Evolutionary conservation across 2,888 invertebrate species (phyloP), one percentile per base, ranked within the genome.

Genomic region (Diarsia brunnea): DNA sequence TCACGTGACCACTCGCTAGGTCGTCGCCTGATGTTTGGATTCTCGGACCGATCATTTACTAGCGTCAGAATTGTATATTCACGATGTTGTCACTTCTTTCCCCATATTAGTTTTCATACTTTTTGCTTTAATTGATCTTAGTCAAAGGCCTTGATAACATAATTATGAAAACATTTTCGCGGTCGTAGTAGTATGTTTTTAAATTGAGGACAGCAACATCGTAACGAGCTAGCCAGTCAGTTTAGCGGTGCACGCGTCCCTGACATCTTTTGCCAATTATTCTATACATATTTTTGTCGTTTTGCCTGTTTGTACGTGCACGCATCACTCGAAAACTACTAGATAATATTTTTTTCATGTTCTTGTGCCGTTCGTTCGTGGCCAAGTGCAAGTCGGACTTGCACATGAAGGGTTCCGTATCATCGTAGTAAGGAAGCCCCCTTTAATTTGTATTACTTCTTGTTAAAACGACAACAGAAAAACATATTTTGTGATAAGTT

Each of bases 1-100:
- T 49, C 78, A 72, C 61, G 79, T 81, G 79, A 83, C 63, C 24
- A 47, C 27, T 49, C 47, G 14, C 63, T 24, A 67, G 31, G 75
- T 81, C 51, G 61, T 61, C 55, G 65, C n/a, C 27, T 65, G 43
- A 66, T 73, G 74, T 77, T 68, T 63, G 21, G 47, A 70, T n/a
- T 72, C 49, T 55, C 27, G 31, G 43, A 61, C 11, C 19, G 45
- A 76, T 64, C 27, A 49, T 38, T 64, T 71, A 53, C 70, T n/a
- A 65, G 19, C 47, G 47, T 60, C 65, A 53, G 43, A 61, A 38
- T 51, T 19, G 14, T 38, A 31, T 38, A 31, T 31, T 27, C 45
- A 4, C 45, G 7, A 49, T 77, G 24, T 47, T 63, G 4, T 47
- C 24, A 24, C 43, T 12, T 49, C 60, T 14, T 45, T 72, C 60